Evolutionary conservation across 1,140 invertebrate genomes (phyloP), one percentile per base, ranked within the genome.

Genomic region (Hypothenemus hampei): DNA sequence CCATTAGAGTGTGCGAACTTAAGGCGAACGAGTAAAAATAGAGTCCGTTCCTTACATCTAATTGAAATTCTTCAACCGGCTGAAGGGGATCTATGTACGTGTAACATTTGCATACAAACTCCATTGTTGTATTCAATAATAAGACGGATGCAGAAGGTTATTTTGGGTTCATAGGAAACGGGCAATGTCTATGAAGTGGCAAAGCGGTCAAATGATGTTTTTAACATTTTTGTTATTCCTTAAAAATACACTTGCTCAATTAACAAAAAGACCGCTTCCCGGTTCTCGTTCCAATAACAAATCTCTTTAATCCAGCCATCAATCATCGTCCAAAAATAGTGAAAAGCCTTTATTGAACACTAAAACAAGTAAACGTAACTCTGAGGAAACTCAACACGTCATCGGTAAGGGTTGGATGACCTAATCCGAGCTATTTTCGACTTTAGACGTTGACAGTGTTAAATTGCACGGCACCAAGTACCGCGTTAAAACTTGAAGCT

Each of bases 41-140:
- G 26, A 18, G 11, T 35, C 22, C 19, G 45, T 31, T 16, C 18
- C 40, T 22, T 21, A 21, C 3, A 8, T 20, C 45, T 47, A 35
- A 47, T 47, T 47, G 24, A 47, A 47, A 47, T 47, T 47, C 45
- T 20, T 35, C 22, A 18, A 8, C n/a, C 7, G 45, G 31, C 45
- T 47, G 18, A 26, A 35, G 31, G 20, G 45, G 45, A 47, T 47
- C 31, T 47, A 47, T 31, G 16, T 35, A 33, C 16, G n/a, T n/a
- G n/a, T n/a, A 13, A 47, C 26, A 47, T 47, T 47, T 47, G 31
- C 45, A 47, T 47, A 47, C 35, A 47, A 47, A 47, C 31, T 47
- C 45, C 29, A 47, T 47, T 47, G 43, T 45, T 45, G 45, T 33
- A 33, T 33, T 47, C 26, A 47, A 47, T 47, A 44, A n/a, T n/a